These are phyloP conservation scores for Triplophysa yarkandensis DNA, from an alignment of 2,797 vertebrate genomes.

Conservation along the genomic window DNA sequence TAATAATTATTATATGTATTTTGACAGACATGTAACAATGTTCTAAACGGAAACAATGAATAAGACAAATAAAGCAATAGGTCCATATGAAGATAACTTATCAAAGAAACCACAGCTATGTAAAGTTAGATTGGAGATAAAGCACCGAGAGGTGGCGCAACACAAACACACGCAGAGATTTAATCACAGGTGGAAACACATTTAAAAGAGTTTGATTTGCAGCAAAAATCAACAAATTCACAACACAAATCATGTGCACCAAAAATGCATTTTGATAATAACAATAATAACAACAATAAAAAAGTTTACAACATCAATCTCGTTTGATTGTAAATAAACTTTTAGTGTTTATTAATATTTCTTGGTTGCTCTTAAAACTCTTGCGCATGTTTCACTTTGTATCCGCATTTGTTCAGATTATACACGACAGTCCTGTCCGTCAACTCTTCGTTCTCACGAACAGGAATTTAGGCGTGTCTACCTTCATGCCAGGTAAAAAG, in stretches of 20 bases:
- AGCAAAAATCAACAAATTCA: too few relatives aligned
- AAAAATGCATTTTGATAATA: too few relatives aligned
- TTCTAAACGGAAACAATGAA: background rate
- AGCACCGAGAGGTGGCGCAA: background rate
- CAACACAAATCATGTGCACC: too few relatives aligned
- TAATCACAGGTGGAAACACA: too few relatives aligned
- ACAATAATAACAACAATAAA: too few relatives aligned
- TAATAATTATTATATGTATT: too few relatives aligned
- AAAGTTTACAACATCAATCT: too few relatives aligned
- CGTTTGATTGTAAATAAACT: too few relatives aligned
- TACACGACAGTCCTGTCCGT: background rate
- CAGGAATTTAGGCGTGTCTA: conserved; percentile 50
- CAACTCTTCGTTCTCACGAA: background rate
- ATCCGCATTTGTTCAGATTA: background rate
- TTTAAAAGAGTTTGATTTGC: too few relatives aligned
- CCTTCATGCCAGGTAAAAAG: conserved; percentile 18
- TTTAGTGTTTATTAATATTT: background rate
- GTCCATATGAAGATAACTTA: too few relatives aligned
- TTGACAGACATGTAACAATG: too few relatives aligned
- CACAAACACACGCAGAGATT: too few relatives aligned
- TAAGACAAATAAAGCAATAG: background rate
- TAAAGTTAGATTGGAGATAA: background rate
- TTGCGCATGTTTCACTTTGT: background rate
- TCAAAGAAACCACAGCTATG: background rate
- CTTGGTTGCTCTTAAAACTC: background rate